Evolutionary conservation across 2,888 invertebrate genomes (phyloP).

Genomic region (Drosophila barbarae): DNA sequence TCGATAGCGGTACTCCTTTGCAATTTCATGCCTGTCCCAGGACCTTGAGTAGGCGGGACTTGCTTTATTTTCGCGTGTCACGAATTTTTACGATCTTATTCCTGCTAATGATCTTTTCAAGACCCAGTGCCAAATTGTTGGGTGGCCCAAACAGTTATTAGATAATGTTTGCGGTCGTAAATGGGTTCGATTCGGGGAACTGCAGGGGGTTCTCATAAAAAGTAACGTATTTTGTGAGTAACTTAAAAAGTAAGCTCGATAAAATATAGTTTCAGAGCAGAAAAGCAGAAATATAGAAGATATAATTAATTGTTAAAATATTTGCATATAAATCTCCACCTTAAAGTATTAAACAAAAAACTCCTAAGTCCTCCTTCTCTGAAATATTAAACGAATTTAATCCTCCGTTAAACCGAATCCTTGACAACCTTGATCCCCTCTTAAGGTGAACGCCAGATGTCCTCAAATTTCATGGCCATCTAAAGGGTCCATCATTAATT

Average conservation of each 20-base stretch:
- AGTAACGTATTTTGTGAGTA: not conserved
- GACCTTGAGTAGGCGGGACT: slow-evolving; percentile 50
- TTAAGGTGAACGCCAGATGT: slow-evolving; percentile 53
- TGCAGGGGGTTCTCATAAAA: not conserved
- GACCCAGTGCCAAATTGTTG: slow-evolving; percentile 31
- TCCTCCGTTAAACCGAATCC: not conserved
- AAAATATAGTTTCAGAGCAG: not conserved
- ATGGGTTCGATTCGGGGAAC: slow-evolving; percentile 4
- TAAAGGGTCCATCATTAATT: slow-evolving; percentile 53
- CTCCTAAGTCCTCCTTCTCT: not conserved
- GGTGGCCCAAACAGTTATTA: slow-evolving; percentile 44
- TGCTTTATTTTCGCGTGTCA: slow-evolving; percentile 68
- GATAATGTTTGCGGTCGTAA: slow-evolving; percentile 43
- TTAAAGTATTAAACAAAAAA: no score
- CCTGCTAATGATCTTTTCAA: slow-evolving; percentile 67
- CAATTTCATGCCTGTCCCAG: slow-evolving; percentile 67
- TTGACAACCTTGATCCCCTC: slow-evolving; percentile 22
- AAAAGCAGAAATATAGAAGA: no score
- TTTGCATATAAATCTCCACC: no score
- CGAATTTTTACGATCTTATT: slow-evolving; percentile 70
- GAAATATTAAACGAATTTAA: not conserved
- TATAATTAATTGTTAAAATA: no score
- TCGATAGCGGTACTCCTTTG: slow-evolving; percentile 23
- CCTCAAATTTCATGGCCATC: slow-evolving; percentile 50
- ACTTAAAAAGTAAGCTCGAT: no score